A percentile compares a stretch with the other conserved stretches of the same genome.
phyloP scores from a whole-genome alignment of 2,888 invertebrate species.

The Leucophora obtusa region DNA sequence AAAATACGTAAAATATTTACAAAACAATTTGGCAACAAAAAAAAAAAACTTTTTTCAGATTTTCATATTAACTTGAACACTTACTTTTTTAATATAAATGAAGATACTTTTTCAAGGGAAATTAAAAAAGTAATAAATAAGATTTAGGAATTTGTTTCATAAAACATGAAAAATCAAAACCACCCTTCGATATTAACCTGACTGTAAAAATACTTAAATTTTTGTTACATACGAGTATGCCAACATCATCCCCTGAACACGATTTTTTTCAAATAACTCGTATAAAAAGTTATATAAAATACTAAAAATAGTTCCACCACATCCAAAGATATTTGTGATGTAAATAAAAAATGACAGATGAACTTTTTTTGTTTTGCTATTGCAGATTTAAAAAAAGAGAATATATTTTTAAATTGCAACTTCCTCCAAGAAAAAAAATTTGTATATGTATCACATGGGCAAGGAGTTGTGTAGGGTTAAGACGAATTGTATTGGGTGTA shows the following conservation, averaged over 20 bases:
- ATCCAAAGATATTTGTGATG: neutral
- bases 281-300: constrained; percentile 1
- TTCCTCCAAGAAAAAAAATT: neutral
- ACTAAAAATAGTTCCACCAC: constrained; percentile 6
- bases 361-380: neutral
- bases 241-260: neutral
- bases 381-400: neutral
- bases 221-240: neutral
- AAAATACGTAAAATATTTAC: constrained; percentile 3
- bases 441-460: neutral
- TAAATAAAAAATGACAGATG: constrained; percentile 23
- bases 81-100: constrained; percentile 1
- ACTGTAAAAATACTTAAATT: neutral
- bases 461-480: too few relatives aligned
- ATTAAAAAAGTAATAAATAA: constrained; percentile 24
- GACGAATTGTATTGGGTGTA: too few relatives aligned
- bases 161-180: neutral
- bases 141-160: too few relatives aligned
- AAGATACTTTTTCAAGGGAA: neutral
- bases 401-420: constrained; percentile 1
- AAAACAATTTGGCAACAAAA: neutral
- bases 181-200: constrained; percentile 4
- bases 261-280: neutral
- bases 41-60: constrained; percentile 26
- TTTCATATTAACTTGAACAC: constrained; percentile 20